Evolutionary conservation across 1,140 invertebrate species (phyloP).

Genomic region (Penaeus vannamei): DNA sequence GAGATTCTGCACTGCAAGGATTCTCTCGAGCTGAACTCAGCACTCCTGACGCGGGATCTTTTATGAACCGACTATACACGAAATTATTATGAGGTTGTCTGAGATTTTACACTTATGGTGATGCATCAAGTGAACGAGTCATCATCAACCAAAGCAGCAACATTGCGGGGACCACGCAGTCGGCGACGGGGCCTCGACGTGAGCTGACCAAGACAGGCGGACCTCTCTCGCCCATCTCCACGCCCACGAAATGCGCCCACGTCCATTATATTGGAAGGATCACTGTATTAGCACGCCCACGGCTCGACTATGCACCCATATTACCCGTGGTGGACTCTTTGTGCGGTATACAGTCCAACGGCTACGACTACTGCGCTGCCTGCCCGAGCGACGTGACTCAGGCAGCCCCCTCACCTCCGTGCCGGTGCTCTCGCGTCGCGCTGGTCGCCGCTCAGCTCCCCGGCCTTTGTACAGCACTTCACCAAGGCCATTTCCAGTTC

Average conservation of each 20-base stretch:
- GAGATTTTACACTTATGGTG: constrained; percentile 18
- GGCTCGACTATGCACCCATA: constrained; percentile 47
- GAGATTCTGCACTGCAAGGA: constrained; percentile 18
- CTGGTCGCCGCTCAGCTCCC: neutral
- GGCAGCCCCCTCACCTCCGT: neutral
- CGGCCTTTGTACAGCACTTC: constrained; percentile 38
- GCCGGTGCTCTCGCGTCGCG: neutral
- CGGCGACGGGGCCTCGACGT: constrained; percentile 40
- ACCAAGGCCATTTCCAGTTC: constrained; percentile 13
- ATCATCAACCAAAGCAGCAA: constrained; percentile 45
- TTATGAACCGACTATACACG: too few relatives aligned
- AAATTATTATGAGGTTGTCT: too few relatives aligned
- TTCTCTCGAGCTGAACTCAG: too few relatives aligned
- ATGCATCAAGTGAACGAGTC: constrained; percentile 34
- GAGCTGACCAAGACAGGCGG: constrained; percentile 43
- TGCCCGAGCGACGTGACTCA: neutral
- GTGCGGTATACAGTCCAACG: constrained; percentile 44
- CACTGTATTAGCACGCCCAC: constrained; percentile 50
- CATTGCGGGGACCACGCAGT: constrained; percentile 51
- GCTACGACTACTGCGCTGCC: constrained; percentile 40
- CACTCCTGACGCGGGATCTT: too few relatives aligned
- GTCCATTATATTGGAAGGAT: constrained; percentile 45
- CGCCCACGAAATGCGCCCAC: constrained; percentile 19
- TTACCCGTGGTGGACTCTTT: constrained; percentile 54
- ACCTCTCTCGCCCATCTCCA: constrained; percentile 37